Evolutionary conservation across 1,140 invertebrate genomes (phyloP).

Genomic region (Bombus cullumanus): DNA sequence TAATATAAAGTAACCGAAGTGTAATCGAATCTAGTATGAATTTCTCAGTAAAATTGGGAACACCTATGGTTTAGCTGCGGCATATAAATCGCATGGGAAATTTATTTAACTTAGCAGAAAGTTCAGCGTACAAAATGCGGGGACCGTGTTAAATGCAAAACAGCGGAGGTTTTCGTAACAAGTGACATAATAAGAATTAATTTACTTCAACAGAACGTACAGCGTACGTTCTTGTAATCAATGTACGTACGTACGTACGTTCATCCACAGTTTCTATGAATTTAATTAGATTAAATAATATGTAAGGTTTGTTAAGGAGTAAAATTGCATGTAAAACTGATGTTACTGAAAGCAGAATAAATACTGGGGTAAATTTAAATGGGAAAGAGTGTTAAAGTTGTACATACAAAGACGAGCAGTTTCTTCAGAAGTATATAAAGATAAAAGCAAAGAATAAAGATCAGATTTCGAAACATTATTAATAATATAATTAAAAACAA

Average conservation of each 20-base stretch:
- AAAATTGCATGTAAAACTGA: not conserved
- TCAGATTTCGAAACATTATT: not conserved
- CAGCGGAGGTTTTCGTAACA: slow-evolving; percentile 14
- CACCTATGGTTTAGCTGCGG: not conserved
- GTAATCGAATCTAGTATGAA: slow-evolving; percentile 27
- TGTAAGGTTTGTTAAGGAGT: not conserved
- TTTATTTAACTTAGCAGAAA: slow-evolving; percentile 28
- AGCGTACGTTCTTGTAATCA: slow-evolving; percentile 22
- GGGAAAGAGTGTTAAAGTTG: not conserved
- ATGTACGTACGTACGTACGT: slow-evolving; percentile 22
- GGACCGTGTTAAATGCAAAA: slow-evolving; percentile 21
- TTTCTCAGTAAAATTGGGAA: slow-evolving; percentile 8
- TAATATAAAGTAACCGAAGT: slow-evolving; percentile 54
- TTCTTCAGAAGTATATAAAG: not conserved
- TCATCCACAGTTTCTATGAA: not conserved
- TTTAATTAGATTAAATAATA: not conserved
- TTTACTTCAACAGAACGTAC: slow-evolving; percentile 36
- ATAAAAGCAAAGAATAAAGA: not conserved
- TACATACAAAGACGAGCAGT: not conserved
- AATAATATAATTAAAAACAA: not conserved
- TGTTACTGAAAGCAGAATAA: not conserved
- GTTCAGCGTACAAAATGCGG: slow-evolving; percentile 3
- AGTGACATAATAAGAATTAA: slow-evolving; percentile 40
- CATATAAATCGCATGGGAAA: slow-evolving; percentile 17
- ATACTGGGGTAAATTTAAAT: not conserved